Conservation (phyloP, 1,140 invertebrate species). For the Drosophila erecta region DNA sequence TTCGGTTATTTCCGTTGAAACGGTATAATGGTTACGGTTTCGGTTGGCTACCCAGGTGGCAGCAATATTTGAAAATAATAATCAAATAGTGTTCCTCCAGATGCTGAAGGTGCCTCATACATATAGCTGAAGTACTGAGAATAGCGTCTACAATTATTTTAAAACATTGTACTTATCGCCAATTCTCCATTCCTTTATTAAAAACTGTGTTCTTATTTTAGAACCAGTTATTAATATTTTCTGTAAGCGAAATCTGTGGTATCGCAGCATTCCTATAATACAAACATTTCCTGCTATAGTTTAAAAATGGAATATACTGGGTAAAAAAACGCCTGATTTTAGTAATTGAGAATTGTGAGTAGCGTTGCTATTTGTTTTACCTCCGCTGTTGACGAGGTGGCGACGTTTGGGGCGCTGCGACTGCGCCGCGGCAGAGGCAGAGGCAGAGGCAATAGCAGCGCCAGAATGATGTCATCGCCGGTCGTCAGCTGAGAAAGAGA, state of each 20-base stretch:
- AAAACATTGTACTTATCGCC: too few species aligned
- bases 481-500: conserved; percentile 37
- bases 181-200: too few species aligned
- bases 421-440: conserved; percentile 28
- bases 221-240: too few species aligned
- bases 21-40: conserved; percentile 9
- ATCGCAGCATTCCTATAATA: too few species aligned
- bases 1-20: conserved; percentile 10
- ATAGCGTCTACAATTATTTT: too few species aligned
- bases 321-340: too few species aligned
- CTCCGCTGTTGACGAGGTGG: background rate
- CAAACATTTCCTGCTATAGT: too few species aligned
- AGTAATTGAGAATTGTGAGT: background rate
- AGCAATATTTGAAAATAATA: conserved; percentile 6
- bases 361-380: background rate
- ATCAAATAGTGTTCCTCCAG: conserved; percentile 13
- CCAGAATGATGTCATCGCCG: conserved; percentile 55
- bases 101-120: conserved; percentile 3
- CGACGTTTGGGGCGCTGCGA: conserved; percentile 9
- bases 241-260: too few species aligned
- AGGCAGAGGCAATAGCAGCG: conserved; percentile 21
- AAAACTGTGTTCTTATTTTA: too few species aligned
- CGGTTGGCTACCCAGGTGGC: conserved; percentile 8
- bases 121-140: background rate
- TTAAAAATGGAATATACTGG: too few species aligned